phyloP scores from a whole-genome alignment of 2,797 vertebrate genomes.

The Cirrhinus molitorella region DNA sequence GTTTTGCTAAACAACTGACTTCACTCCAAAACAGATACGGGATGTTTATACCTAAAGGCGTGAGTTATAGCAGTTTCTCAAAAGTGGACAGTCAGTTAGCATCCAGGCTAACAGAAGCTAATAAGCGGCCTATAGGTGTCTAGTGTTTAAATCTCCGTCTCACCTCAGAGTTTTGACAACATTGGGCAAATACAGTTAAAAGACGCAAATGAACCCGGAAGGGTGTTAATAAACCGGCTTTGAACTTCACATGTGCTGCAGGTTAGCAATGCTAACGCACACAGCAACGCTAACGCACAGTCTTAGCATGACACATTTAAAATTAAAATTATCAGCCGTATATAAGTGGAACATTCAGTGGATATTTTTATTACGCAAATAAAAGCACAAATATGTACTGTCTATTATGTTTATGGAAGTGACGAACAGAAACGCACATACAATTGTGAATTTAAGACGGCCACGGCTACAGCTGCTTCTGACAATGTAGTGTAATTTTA shows the following conservation, averaged over 20 bases:
- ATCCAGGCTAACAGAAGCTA: conserved; percentile 10
- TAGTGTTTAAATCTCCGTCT: neutral
- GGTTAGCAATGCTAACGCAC: conserved; percentile 20
- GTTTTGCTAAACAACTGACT: neutral
- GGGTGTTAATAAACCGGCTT: neutral
- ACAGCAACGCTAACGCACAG: conserved; percentile 31
- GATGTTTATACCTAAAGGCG: neutral
- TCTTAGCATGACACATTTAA: conserved; percentile 9
- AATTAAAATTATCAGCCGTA: neutral
- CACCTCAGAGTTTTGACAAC: neutral
- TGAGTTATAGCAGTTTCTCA: neutral
- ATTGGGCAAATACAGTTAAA: neutral
- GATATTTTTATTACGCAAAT: neutral
- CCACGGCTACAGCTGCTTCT: neutral
- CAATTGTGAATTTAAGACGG: neutral
- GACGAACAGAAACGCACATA: neutral
- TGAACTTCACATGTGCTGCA: conserved; percentile 19
- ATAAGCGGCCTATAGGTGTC: conserved; percentile 19
- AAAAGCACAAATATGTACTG: no score
- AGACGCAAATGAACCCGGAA: neutral
- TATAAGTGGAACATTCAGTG: neutral
- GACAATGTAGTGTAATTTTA: neutral
- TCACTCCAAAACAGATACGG: neutral
- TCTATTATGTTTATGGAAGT: neutral
- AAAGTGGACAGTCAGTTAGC: conserved; percentile 17